A percentile compares a stretch with the other conserved stretches of the same genome.
These are phyloP conservation scores for Crotalus horridus DNA, from an alignment of 2,113 vertebrate species.

Conservation along the genomic window DNA sequence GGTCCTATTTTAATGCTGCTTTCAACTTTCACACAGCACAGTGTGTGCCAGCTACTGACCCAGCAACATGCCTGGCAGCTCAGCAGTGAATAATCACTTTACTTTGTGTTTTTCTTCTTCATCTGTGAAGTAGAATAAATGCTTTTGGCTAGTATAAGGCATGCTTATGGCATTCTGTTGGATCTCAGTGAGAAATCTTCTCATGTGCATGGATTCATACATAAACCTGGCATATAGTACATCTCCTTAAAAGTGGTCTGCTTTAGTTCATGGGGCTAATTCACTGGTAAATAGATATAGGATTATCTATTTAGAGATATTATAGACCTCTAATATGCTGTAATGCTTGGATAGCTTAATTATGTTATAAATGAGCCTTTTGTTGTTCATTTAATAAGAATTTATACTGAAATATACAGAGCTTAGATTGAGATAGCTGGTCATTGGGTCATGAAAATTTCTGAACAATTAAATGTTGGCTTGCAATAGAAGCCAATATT, in stretches of 20 bases:
- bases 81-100: conserved; percentile 40
- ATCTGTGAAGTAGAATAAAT: conserved; percentile 35
- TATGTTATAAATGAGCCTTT: not conserved
- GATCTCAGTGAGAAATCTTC: conserved; percentile 23
- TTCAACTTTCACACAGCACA: conserved; percentile 34
- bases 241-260: not conserved
- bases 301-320: not conserved
- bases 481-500: not conserved
- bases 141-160: conserved; percentile 21
- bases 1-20: conserved; percentile 32
- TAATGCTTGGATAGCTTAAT: not conserved
- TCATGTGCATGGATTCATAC: not conserved
- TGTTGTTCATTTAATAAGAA: not conserved
- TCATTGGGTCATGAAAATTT: not conserved
- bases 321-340: not conserved
- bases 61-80: conserved; percentile 29
- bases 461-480: conserved; percentile 3
- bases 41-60: conserved; percentile 11
- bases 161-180: not conserved
- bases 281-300: not conserved
- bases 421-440: not conserved
- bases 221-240: not conserved
- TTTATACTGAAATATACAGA: not conserved
- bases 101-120: conserved; percentile 41
- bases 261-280: not conserved